These are phyloP conservation scores for Luidia sarsii DNA, from an alignment of 53 echinoderm and acorn worm genomes.

Conservation along the genomic window DNA sequence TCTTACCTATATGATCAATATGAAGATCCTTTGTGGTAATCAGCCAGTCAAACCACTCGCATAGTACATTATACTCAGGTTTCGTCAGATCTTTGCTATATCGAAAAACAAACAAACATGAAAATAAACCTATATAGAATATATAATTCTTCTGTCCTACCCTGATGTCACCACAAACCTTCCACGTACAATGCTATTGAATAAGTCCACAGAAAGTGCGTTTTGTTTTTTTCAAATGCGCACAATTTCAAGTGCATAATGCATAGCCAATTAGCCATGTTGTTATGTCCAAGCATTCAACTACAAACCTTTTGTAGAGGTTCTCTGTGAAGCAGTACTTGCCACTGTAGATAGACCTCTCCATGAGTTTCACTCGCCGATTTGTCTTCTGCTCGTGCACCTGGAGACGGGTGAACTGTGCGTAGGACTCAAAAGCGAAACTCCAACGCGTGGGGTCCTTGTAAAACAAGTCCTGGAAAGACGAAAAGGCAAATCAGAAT, in stretches of 20 bases:
- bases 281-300: neutral
- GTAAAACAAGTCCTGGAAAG: slow-evolving; percentile 74
- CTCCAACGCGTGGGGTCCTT: slow-evolving; percentile 79
- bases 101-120: too few relatives aligned
- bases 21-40: slow-evolving; percentile 57
- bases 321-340: slow-evolving; percentile 96
- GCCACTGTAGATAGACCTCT: slow-evolving; percentile 85
- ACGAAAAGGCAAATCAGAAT: too few relatives aligned
- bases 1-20: slow-evolving; percentile 71
- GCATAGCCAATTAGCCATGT: neutral
- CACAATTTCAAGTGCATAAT: neutral
- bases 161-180: too few relatives aligned
- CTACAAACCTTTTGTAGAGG: slow-evolving; percentile 70
- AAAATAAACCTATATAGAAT: too few relatives aligned
- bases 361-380: slow-evolving; percentile 73
- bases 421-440: slow-evolving; percentile 90
- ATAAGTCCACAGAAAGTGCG: neutral
- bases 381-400: slow-evolving; percentile 59
- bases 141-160: too few relatives aligned
- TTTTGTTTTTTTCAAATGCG: neutral
- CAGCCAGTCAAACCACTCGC: slow-evolving; percentile 92
- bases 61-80: slow-evolving; percentile 81
- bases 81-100: slow-evolving; percentile 67
- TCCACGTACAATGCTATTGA: too few relatives aligned
- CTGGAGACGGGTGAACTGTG: slow-evolving; percentile 78